These are phyloP conservation scores for Zaprionus camerounensis DNA, from an alignment of 1,140 invertebrate species.

Conservation along the genomic window DNA sequence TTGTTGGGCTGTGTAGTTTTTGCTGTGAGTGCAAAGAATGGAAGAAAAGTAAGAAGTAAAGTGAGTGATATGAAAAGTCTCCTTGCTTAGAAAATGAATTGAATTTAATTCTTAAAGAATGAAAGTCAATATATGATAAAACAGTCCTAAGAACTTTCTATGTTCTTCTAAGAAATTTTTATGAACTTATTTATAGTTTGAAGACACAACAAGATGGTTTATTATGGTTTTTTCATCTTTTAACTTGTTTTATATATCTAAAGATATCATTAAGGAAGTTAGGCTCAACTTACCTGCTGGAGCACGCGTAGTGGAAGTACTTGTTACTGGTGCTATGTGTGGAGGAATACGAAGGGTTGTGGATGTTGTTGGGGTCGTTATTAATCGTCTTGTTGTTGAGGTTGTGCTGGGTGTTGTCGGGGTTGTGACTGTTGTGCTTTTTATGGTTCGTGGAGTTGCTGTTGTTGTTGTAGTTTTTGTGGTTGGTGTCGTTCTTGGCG, in stretches of 20 bases:
- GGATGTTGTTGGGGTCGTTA: conserved; percentile 7
- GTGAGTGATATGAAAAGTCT: too few relatives aligned
- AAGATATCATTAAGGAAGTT: not conserved
- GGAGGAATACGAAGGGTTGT: not conserved
- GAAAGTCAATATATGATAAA: too few relatives aligned
- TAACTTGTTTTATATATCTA: not conserved
- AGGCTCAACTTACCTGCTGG: conserved; percentile 6
- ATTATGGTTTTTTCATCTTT: not conserved
- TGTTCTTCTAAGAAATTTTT: too few relatives aligned
- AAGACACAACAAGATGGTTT: not conserved
- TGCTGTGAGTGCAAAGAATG: not conserved
- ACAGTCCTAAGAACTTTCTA: too few relatives aligned
- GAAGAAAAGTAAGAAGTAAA: not conserved
- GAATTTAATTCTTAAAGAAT: not conserved
- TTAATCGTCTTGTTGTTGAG: conserved; percentile 20
- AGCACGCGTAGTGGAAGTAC: conserved; percentile 3
- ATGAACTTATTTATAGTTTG: not conserved
- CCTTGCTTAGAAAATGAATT: not conserved
- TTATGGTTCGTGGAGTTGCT: conserved; percentile 9
- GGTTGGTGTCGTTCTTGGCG: conserved; percentile 8
- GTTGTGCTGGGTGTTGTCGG: not conserved
- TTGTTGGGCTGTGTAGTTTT: not conserved
- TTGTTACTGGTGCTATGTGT: not conserved
- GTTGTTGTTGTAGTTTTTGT: conserved; percentile 17
- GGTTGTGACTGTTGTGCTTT: conserved; percentile 12